Evolutionary conservation across 2,797 vertebrate genomes (phyloP).

Genomic region (Ispidina picta): DNA sequence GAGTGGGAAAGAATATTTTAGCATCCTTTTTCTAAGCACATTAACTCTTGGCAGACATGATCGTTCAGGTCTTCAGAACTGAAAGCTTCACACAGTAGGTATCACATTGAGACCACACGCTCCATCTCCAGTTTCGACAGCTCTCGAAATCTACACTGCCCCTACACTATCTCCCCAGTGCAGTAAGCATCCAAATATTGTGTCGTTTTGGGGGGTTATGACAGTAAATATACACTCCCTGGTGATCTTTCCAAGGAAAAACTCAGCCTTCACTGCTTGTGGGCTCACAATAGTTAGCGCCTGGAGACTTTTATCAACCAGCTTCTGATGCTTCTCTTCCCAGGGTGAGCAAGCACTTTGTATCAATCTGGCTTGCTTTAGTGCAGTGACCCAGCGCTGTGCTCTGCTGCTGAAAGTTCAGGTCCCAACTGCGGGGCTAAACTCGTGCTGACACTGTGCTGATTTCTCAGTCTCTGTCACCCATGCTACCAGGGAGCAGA

Average conservation of each 20-base stretch:
- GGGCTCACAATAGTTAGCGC: neutral
- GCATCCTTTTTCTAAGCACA: constrained; percentile 30
- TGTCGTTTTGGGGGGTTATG: rapidly evolving
- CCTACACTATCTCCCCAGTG: rapidly evolving
- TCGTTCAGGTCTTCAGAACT: neutral
- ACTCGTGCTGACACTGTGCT: constrained; percentile 34
- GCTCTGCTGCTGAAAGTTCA: neutral
- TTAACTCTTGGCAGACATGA: constrained; percentile 37
- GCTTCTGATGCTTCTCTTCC: neutral
- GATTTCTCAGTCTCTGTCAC: constrained; percentile 27
- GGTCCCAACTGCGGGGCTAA: constrained; percentile 45
- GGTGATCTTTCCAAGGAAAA: neutral
- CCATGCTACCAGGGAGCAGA: neutral
- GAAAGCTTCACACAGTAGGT: neutral
- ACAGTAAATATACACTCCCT: neutral
- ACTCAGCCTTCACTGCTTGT: neutral
- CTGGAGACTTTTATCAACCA: constrained; percentile 1
- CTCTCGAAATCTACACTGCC: neutral
- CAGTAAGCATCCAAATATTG: neutral
- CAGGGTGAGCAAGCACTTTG: constrained; percentile 7
- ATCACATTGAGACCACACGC: neutral
- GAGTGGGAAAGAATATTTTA: constrained; percentile 62
- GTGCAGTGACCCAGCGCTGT: neutral
- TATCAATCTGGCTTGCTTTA: constrained; percentile 44
- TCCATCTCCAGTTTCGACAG: neutral